Base-by-base conservation (phyloP, 1,140 invertebrate genomes). In the Heliothis subflexa region DNA sequence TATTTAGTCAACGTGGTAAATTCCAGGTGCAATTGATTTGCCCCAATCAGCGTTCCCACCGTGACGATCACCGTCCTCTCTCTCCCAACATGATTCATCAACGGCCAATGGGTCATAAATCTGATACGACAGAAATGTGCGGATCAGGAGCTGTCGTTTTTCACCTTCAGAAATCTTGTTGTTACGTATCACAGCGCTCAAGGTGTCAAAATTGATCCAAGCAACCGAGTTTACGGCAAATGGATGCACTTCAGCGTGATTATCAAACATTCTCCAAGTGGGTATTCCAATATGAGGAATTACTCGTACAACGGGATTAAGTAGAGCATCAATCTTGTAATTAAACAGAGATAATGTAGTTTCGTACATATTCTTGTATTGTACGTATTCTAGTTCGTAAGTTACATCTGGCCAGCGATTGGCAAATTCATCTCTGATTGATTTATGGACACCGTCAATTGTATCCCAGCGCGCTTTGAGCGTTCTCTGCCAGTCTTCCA, bases 201-300 rank as follows among this genome's bases (percentile, higher is more conserved):
- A 18, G 2, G 13, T 11, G 1, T 14, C 28, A 9, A 66, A 66
- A 18, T 49, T 49, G 9, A 5, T 14, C 62, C 62, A 66, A 18
- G 45, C 62, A 28, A 66, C 45, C 13, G 62, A 66, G 2, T 66
- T 66, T 0, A 66, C 45, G 21, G 62, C 18, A 66, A 66, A 66
- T 12, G 62, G 10, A 4, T 47, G 45, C 9, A 47, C 3, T 13
- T 66, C 45, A 5, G 45, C 9, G 1, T 2, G 1, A n/a, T 18
- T 49, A 3, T 66, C 62, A n/a, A 66, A 66, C 62, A 66, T 66
- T 1, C 62, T 47, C 62, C 62, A 66, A 49, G 62, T 66, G 7
- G 62, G 62, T 18, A 66, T 66, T 3, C 62, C 62, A 16, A 66
- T 66, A 21, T 66, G 62, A 12, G 62, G 62, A 5, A 66, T 66